Evolutionary conservation across 2,888 invertebrate species (phyloP).

Genomic region (Chloroclystis v-ata): DNA sequence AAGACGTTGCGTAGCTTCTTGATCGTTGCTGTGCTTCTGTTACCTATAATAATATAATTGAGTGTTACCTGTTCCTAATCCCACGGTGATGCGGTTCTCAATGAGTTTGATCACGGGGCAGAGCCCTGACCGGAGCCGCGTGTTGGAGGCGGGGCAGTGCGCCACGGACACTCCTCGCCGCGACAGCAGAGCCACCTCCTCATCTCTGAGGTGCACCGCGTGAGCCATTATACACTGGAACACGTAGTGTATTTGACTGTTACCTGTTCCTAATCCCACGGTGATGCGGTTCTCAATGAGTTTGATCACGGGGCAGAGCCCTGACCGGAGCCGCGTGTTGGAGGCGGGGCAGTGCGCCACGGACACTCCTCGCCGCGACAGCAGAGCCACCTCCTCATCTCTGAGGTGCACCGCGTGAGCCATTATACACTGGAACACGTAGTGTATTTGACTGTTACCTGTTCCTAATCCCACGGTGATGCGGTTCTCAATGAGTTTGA

Average conservation of each 20-base stretch:
- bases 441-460: slow-evolving; percentile 82
- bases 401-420: slow-evolving; percentile 53
- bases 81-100: slow-evolving; percentile 82
- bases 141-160: slow-evolving; percentile 93
- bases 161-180: slow-evolving; percentile 82
- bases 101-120: slow-evolving; percentile 85
- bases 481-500: slow-evolving; percentile 78
- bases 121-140: slow-evolving; percentile 86
- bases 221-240: neutral
- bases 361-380: slow-evolving; percentile 80
- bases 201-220: slow-evolving; percentile 70
- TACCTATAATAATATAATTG: too few species aligned
- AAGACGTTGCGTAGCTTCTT: too few species aligned
- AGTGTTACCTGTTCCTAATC: slow-evolving; percentile 88
- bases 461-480: slow-evolving; percentile 91
- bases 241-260: too few species aligned
- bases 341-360: slow-evolving; percentile 93
- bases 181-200: slow-evolving; percentile 82
- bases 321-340: slow-evolving; percentile 88
- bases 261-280: slow-evolving; percentile 93
- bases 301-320: slow-evolving; percentile 86
- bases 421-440: neutral
- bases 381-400: slow-evolving; percentile 81
- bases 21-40: too few species aligned
- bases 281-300: slow-evolving; percentile 81